Base-by-base conservation (phyloP, 2,113 vertebrate genomes). In the Circaetus cinerascens region DNA sequence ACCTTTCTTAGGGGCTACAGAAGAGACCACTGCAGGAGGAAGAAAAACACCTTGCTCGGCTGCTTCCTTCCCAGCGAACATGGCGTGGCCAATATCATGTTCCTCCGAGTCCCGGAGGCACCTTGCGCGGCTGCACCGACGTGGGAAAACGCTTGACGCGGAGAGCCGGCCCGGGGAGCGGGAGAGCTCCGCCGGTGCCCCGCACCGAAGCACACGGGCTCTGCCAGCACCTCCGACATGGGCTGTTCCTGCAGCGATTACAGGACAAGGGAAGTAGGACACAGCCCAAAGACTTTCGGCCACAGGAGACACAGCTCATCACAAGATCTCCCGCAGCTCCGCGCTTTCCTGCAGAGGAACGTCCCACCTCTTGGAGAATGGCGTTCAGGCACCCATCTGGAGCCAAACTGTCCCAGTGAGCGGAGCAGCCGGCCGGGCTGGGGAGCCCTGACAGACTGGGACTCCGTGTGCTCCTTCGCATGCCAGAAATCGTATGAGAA, bases 121-220 rank as follows among this genome's bases (percentile, higher is more conserved):
- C 46, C 46, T 18, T 18, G 19, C 0, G 0, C 5, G 6, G 40
- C 51, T 13, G 3, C 71, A 36, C 0, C 0, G 43, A 55, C 0
- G 1, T 1, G 12, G 72, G 59, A 76, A 43, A 69, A 56, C 0
- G 0, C 50, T 21, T 25, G 14, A 36, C 0, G 1, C 0, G 1
- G 55, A 69, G 45, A 68, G 27, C 15, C 0, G 1, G 20, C 60
- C 20, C 3, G 0, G 41, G 25, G 45, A 32, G 38, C 4, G 1
- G 45, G 62, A 30, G 48, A 60, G 48, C 48, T 87, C 6, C 0
- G 40, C 48, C 8, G 6, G 91, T n/a, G 38, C 62, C 57, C 62
- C 15, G 81, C 63, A n/a, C 29, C 1, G 1, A 38, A 60, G 13
- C 15, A 13, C 9, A 2, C 1, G 10, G 40, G 32, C 48, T 85